Evolutionary conservation across 2,113 vertebrate species (phyloP).

Genomic region (Piprites chloris): DNA sequence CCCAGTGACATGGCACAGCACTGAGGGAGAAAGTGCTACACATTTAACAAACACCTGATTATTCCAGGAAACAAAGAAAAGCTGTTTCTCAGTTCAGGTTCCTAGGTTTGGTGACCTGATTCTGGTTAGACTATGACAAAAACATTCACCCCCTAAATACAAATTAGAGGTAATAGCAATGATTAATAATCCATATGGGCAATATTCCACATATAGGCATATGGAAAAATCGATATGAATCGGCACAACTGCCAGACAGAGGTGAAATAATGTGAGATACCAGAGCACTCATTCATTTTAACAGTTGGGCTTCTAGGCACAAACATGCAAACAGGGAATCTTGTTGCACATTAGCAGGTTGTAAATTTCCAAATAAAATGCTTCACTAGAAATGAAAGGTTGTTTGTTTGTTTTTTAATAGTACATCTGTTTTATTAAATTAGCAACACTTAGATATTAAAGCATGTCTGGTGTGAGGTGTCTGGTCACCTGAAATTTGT

Average conservation of each 20-base stretch:
- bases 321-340: slow-evolving; percentile 34
- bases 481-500: slow-evolving; percentile 20
- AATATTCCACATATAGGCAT: neutral
- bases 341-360: slow-evolving; percentile 50
- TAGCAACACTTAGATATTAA: slow-evolving; percentile 16
- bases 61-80: neutral
- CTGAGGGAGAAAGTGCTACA: neutral
- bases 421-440: slow-evolving; percentile 60
- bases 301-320: slow-evolving; percentile 19
- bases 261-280: neutral
- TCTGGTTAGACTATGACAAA: neutral
- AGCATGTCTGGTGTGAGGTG: neutral
- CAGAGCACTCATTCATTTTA: neutral
- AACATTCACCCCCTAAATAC: neutral
- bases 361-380: slow-evolving; percentile 52
- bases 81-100: neutral
- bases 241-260: neutral
- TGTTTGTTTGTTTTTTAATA: slow-evolving; percentile 42
- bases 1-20: neutral
- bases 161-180: neutral
- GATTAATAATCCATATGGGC: slow-evolving; percentile 35
- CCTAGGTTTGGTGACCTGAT: neutral
- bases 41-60: neutral
- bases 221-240: neutral
- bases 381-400: slow-evolving; percentile 18